phyloP scores from a whole-genome alignment of 2,113 vertebrate genomes.

The Mandrillus leucophaeus region DNA sequence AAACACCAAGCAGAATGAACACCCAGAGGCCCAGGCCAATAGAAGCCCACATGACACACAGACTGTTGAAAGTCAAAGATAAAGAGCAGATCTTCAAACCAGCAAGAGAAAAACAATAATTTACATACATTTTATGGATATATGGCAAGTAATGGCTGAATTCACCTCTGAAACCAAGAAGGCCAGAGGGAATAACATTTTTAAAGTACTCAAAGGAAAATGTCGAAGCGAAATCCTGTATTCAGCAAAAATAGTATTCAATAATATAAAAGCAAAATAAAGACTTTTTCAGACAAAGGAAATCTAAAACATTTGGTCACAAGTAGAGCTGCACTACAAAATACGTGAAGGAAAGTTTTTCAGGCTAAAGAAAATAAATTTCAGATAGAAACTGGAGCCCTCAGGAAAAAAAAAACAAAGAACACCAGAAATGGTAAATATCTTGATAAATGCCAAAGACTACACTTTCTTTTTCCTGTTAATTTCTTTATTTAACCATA shows the following conservation, averaged over 20 bases:
- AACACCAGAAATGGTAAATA: neutral
- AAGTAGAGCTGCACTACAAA: neutral
- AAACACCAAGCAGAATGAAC: neutral
- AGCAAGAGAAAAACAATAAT: neutral
- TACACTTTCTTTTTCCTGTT: neutral
- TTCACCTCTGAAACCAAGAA: neutral
- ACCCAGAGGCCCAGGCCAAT: neutral
- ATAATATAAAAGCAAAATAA: slow-evolving; percentile 52
- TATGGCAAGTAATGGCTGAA: neutral
- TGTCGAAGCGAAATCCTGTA: neutral
- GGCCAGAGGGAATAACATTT: neutral
- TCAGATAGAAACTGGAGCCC: neutral
- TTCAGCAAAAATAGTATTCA: slow-evolving; percentile 19
- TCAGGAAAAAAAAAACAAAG: neutral
- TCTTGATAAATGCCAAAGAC: neutral
- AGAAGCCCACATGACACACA: neutral
- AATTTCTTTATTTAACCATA: slow-evolving; percentile 28
- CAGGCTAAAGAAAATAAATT: neutral
- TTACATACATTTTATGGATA: neutral
- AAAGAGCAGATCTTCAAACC: slow-evolving; percentile 1
- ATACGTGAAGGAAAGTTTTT: neutral
- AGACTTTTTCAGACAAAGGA: slow-evolving; percentile 1
- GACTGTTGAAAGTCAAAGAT: neutral
- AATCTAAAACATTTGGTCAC: slow-evolving; percentile 1
- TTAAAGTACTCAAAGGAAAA: slow-evolving; percentile 1